Evolutionary conservation across 1,140 invertebrate species (phyloP).

Genomic region (Drosophila subpulchrella): DNA sequence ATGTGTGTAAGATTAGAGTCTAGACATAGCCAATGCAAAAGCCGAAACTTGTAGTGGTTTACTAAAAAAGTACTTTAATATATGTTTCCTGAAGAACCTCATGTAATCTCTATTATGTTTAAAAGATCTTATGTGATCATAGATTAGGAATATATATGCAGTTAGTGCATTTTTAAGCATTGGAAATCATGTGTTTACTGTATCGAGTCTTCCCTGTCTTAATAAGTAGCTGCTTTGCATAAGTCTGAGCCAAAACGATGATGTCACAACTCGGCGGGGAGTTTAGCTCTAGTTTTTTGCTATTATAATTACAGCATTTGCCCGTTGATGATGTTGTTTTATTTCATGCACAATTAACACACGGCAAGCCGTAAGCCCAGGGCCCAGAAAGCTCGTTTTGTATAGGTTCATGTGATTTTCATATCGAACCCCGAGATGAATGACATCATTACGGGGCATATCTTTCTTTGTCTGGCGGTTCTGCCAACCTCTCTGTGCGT

Average conservation of each 20-base stretch:
- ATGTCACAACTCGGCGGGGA: conserved; percentile 49
- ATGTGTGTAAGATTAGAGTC: too few relatives aligned
- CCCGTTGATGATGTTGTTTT: conserved; percentile 43
- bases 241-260: conserved; percentile 40
- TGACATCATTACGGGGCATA: conserved; percentile 64
- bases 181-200: not conserved
- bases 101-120: too few relatives aligned
- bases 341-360: conserved; percentile 63
- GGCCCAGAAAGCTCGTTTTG: conserved; percentile 2
- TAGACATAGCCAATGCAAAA: too few relatives aligned
- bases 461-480: conserved; percentile 42
- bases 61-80: too few relatives aligned
- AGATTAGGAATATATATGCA: too few relatives aligned
- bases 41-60: too few relatives aligned
- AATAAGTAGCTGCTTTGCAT: conserved; percentile 35
- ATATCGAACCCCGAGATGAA: conserved; percentile 69
- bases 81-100: too few relatives aligned
- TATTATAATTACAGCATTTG: conserved; percentile 44
- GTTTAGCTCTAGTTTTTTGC: conserved; percentile 39
- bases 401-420: conserved; percentile 27
- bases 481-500: conserved; percentile 19
- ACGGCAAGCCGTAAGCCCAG: conserved; percentile 16
- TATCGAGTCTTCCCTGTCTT: conserved; percentile 10
- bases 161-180: too few relatives aligned
- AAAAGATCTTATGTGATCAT: too few relatives aligned